Percentiles rank a stretch among this genome's conserved stretches.
These are phyloP conservation scores for Spinibarbus caldwelli DNA, from an alignment of 2,797 vertebrate species.

Conservation along the genomic window DNA sequence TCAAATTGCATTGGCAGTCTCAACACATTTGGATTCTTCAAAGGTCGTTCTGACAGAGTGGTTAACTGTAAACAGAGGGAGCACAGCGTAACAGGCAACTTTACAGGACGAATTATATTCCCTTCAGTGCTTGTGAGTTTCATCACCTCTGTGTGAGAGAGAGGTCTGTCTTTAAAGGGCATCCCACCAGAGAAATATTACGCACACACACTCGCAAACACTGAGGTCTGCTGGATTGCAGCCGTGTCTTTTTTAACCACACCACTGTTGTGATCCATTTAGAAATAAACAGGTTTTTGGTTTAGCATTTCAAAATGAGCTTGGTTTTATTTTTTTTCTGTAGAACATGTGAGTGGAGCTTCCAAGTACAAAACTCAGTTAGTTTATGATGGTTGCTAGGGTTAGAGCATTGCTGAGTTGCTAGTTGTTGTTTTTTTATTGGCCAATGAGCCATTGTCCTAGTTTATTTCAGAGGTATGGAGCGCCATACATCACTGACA, in stretches of 20 bases:
- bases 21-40: neutral
- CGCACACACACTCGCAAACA: neutral
- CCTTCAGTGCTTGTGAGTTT: constrained; percentile 9
- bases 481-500: neutral
- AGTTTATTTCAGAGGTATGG: neutral
- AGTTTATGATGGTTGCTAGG: neutral
- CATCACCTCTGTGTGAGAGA: constrained; percentile 16
- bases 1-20: constrained; percentile 13
- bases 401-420: neutral
- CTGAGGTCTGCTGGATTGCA: neutral
- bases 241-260: neutral
- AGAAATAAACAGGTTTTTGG: neutral
- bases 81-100: neutral
- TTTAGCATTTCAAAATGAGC: neutral
- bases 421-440: neutral
- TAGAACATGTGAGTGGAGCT: neutral
- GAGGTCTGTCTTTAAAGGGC: constrained; percentile 35
- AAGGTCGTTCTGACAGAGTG: constrained; percentile 9
- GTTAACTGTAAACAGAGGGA: constrained; percentile 11
- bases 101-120: constrained; percentile 16
- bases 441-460: neutral
- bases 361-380: neutral
- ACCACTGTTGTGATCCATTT: neutral
- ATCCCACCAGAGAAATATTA: constrained; percentile 19
- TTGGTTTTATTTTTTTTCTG: neutral